These are phyloP conservation scores for Macroramphosus scolopax DNA, from an alignment of 2,797 vertebrate genomes.

Conservation along the genomic window DNA sequence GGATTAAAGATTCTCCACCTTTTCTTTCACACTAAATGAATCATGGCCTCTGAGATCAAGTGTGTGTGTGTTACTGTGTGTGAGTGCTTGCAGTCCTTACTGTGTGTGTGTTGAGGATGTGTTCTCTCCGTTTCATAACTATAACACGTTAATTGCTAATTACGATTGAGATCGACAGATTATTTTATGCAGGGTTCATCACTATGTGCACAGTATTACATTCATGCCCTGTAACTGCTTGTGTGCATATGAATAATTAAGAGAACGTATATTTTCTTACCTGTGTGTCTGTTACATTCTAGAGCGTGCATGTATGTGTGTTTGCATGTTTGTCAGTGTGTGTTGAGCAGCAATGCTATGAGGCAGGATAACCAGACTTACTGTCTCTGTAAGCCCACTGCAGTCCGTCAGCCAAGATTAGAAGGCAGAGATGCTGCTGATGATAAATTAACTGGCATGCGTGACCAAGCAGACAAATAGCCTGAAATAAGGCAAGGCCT, in stretches of 20 bases:
- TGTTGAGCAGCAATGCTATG: conserved; percentile 13
- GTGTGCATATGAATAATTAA: conserved; percentile 4
- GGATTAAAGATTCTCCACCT: conserved; percentile 41
- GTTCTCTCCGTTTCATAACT: conserved; percentile 43
- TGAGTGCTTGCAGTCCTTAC: conserved; percentile 1
- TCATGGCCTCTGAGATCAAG: conserved; percentile 34
- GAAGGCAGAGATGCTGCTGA: conserved; percentile 52
- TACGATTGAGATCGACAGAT: conserved; percentile 68
- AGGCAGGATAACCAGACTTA: conserved; percentile 47
- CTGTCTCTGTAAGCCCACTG: conserved; percentile 19
- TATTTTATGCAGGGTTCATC: conserved; percentile 54
- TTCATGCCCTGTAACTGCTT: conserved; percentile 5
- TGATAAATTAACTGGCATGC: conserved; percentile 51
- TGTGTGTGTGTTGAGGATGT: conserved; percentile 26
- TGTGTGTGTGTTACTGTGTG: conserved; percentile 13
- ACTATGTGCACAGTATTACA: conserved; percentile 6
- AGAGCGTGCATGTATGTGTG: conserved; percentile 4
- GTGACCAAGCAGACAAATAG: conserved; percentile 54
- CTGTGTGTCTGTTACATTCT: conserved; percentile 18
- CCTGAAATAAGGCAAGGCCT: conserved; percentile 45
- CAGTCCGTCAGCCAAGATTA: conserved; percentile 54
- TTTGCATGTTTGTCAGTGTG: conserved; percentile 3
- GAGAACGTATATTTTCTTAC: conserved; percentile 9
- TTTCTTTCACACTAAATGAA: conserved; percentile 47
- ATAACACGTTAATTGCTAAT: conserved; percentile 68